Evolutionary conservation across 2,888 invertebrate genomes (phyloP), one percentile per base, ranked within the genome.

Genomic region (Nyleta sp.): DNA sequence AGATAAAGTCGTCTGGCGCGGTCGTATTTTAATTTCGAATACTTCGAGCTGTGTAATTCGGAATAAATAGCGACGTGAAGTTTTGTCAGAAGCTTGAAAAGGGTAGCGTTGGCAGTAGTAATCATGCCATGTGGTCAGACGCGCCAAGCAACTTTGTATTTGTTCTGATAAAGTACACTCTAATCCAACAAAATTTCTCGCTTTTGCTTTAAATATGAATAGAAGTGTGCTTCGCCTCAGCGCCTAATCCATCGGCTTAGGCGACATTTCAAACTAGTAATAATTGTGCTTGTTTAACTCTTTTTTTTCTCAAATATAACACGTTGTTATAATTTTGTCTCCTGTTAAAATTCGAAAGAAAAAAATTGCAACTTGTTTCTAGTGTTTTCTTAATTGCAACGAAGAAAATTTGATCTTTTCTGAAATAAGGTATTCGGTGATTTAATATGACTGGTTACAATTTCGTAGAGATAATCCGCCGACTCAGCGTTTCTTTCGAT

Each of bases 21-120:
- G 46, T 17, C 22, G 35, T 35, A 48, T 68, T 57, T 57, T 40
- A 48, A 68, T 68, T 57, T 24, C 22, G 15, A 48, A 68, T 40
- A 68, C 18, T 50, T 50, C 33, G 59, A 57, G 20, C 18, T 31
- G 24, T 33, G 50, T 59, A 70, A 50, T 59, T 50, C 28, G 46
- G 17, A 13, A 35, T 62, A 64, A 72, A 60, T 57, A 31, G 64
- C 48, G 40, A 64, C 35, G 24, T 35, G 18, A 18, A 72, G 33
- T 72, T 64, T 46, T 72, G 72, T 72, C 72, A 72, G 64, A 35
- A 46, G 72, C 33, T 72, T 64, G 64, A 64, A 72, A 72, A 72
- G 64, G 72, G 72, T 64, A 53, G 55, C 64, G 62, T 24, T 65
- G 65, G 64, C 64, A 73, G 73, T 73, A 73, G 73, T 73, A 73